Base-by-base conservation (phyloP, 2,113 vertebrate species). In the Solea senegalensis region DNA sequence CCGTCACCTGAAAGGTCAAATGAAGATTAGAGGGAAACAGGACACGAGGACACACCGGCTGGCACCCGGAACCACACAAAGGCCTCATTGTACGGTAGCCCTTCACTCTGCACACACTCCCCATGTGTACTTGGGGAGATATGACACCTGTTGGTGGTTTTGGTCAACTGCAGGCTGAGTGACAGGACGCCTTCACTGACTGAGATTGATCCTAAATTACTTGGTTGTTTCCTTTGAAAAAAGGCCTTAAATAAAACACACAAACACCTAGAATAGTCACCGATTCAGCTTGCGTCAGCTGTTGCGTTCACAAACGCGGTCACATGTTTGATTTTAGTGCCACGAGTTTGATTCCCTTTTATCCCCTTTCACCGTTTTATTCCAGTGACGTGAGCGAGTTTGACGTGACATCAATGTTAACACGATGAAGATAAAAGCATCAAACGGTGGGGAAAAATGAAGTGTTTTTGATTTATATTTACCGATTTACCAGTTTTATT, bases 1-100 rank as follows among this genome's bases (percentile, higher is more conserved):
- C 79, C 75, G 27, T 78, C 66, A 81, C 76, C 86, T 81, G 84
- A 90, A 91, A 93, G 90, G 90, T 91, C 89, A 92, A 90, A 91
- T 78, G 80, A 91, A 91, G 91, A 92, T 93, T 90, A 92, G 87
- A 85, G 74, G 64, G 90, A 91, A 90, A 92, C 85, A 28, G 84
- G 80, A 91, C 89, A 90, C 91, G 82, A 87, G 83, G 84, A 78
- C 87, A 86, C 86, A 78, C 66, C 76, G 86, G 83, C 88, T 83
- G 85, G 85, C 86, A 90, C 85, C 85, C 86, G 79, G 82, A 84
- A 86, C 80, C 66, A 60, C 86, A 93, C 91, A 92, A 93, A 91
- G 90, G 86, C 78, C 65, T 86, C 81, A 88, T 93, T 94, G 90
- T 93, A 76, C 50, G 72, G 78, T 13, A 81, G 61, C 46, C 81